These are phyloP conservation scores for Arnoldichthys spilopterus DNA, from an alignment of 2,797 vertebrate genomes.

Conservation along the genomic window DNA sequence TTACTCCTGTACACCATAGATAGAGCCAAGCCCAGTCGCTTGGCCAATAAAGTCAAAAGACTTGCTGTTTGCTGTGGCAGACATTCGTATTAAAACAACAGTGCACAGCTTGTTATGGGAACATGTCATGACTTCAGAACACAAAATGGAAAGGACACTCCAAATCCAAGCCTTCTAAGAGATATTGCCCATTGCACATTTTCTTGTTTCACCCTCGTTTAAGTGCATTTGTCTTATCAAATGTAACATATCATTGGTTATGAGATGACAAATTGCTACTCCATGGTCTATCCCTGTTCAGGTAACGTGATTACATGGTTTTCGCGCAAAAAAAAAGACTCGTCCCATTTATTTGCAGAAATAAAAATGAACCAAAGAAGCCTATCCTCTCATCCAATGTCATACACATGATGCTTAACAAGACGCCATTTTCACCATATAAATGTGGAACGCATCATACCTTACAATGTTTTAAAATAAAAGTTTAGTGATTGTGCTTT, in stretches of 20 bases:
- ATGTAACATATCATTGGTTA: slow-evolving; percentile 36
- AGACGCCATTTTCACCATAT: slow-evolving; percentile 81
- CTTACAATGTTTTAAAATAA: slow-evolving; percentile 99
- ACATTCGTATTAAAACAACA: slow-evolving; percentile 41
- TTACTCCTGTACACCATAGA: slow-evolving; percentile 39
- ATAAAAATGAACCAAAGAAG: slow-evolving; percentile 38
- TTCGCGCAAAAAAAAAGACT: slow-evolving; percentile 18
- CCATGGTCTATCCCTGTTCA: slow-evolving; percentile 21
- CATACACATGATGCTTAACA: slow-evolving; percentile 76
- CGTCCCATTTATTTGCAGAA: slow-evolving; percentile 57
- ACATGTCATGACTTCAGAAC: slow-evolving; percentile 20
- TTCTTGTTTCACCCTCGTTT: slow-evolving; percentile 40
- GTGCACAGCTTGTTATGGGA: slow-evolving; percentile 38
- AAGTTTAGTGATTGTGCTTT: slow-evolving; percentile 99
- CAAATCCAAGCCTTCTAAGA: slow-evolving; percentile 31
- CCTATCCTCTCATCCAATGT: slow-evolving; percentile 26
- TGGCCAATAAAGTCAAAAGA: slow-evolving; percentile 22
- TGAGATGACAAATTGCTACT: slow-evolving; percentile 33
- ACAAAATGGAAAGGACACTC: slow-evolving; percentile 41
- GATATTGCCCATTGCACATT: slow-evolving; percentile 46
- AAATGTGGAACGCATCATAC: slow-evolving; percentile 78
- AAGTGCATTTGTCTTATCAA: slow-evolving; percentile 55
- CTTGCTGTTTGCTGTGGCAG: slow-evolving; percentile 44
- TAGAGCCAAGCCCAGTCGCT: slow-evolving; percentile 19
- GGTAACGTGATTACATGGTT: slow-evolving; percentile 32